Evolutionary conservation across 2,888 invertebrate species (phyloP).

Genomic region (Dynastes hyllus): DNA sequence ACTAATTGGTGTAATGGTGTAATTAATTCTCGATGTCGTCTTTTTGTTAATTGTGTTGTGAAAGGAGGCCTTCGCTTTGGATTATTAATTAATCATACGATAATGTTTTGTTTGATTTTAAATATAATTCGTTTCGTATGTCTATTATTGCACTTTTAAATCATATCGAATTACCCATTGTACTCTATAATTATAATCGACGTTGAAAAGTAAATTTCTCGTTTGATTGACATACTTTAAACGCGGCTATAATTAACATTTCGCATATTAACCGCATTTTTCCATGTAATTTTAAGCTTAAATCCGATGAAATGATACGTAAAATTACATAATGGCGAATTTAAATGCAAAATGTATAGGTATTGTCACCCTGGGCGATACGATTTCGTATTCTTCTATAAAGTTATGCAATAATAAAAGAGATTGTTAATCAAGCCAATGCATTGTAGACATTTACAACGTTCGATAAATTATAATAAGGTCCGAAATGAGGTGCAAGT

Average conservation of each 20-base stretch:
- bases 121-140: background rate
- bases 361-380: conserved; percentile 16
- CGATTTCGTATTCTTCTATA: conserved; percentile 9
- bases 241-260: conserved; percentile 6
- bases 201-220: background rate
- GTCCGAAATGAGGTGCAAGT: background rate
- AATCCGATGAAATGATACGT: background rate
- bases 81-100: conserved; percentile 5
- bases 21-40: conserved; percentile 19
- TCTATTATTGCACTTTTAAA: conserved; percentile 6
- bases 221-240: conserved; percentile 13
- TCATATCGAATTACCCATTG: background rate
- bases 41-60: conserved; percentile 12
- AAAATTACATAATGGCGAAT: conserved; percentile 6
- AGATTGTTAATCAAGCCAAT: background rate
- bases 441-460: conserved; percentile 17
- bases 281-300: conserved; percentile 6
- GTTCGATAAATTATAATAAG: conserved; percentile 24
- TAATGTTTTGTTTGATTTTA: background rate
- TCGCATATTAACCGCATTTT: conserved; percentile 10
- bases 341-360: conserved; percentile 7
- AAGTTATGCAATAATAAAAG: conserved; percentile 12
- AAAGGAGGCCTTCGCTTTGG: conserved; percentile 6
- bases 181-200: conserved; percentile 8
- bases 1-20: conserved; percentile 30